A percentile compares a stretch with the other conserved stretches of the same genome.
These are phyloP conservation scores for Neodiprion pinetum DNA, from an alignment of 1,140 invertebrate genomes.

Conservation along the genomic window DNA sequence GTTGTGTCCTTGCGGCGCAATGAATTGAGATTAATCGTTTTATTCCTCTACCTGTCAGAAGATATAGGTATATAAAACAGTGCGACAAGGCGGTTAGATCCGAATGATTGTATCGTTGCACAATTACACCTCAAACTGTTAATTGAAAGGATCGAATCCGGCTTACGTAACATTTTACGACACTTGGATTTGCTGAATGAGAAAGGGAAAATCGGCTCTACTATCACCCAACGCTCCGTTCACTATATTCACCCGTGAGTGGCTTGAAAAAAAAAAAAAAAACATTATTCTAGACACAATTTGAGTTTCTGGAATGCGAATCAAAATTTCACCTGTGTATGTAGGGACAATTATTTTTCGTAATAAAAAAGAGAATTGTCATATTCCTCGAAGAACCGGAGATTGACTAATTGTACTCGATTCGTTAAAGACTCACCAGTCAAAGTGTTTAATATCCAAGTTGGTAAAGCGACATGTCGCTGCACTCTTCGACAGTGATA, in stretches of 20 bases:
- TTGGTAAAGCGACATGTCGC: not conserved
- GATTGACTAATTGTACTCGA: not conserved
- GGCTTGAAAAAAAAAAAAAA: too few species aligned
- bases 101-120: constrained; percentile 28
- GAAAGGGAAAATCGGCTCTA: not conserved
- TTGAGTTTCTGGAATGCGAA: too few species aligned
- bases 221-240: not conserved
- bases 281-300: too few species aligned
- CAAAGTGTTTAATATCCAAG: constrained; percentile 1
- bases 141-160: constrained; percentile 40
- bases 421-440: not conserved
- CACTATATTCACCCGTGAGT: too few species aligned
- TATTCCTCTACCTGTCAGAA: too few species aligned
- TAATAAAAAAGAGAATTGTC: too few species aligned
- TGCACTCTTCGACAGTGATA: not conserved
- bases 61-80: constrained; percentile 23
- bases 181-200: constrained; percentile 20
- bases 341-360: too few species aligned
- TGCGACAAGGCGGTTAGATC: constrained; percentile 27
- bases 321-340: too few species aligned
- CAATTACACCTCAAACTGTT: constrained; percentile 31
- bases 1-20: too few species aligned
- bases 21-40: too few species aligned
- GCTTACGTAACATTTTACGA: constrained; percentile 30
- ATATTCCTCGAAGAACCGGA: too few species aligned